A percentile compares a stretch with the other conserved stretches of the same genome.
phyloP scores from a whole-genome alignment of 1,140 invertebrate species.

The Steinernema khuongi region DNA sequence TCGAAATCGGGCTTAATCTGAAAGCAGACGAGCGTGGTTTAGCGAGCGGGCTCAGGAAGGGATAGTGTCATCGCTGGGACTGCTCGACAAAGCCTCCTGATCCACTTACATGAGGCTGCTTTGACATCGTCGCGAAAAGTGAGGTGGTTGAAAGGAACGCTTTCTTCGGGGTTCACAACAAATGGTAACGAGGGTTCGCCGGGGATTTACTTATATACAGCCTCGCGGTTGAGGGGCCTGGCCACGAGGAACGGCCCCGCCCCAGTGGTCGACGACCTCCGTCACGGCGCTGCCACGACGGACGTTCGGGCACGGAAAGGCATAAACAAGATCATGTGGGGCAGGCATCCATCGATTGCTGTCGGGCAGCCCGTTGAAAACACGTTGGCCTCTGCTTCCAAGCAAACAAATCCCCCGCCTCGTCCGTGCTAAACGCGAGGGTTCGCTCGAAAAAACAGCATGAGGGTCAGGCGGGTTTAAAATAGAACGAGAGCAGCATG shows the following conservation, averaged over 20 bases:
- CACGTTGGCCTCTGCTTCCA: background rate
- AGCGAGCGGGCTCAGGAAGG: background rate
- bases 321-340: conserved; percentile 12
- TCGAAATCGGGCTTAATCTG: conserved; percentile 10
- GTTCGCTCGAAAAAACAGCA: too few species aligned
- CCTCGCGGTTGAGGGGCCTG: background rate
- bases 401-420: too few species aligned
- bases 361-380: background rate
- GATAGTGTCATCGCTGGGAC: background rate
- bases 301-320: background rate
- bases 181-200: too few species aligned
- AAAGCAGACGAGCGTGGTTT: background rate
- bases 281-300: background rate
- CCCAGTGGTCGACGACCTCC: conserved; percentile 6
- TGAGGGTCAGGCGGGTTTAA: too few species aligned
- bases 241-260: background rate
- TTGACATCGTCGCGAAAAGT: background rate
- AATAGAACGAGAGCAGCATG: too few species aligned
- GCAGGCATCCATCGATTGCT: background rate
- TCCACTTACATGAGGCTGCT: conserved; percentile 4
- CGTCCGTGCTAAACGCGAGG: too few species aligned
- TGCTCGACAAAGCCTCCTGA: background rate
- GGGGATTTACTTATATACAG: background rate
- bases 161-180: background rate
- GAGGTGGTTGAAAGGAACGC: background rate